Evolutionary conservation across 2,797 vertebrate species (phyloP), one percentile per base, ranked within the genome.

Genomic region (Xiphophorus birchmanni): DNA sequence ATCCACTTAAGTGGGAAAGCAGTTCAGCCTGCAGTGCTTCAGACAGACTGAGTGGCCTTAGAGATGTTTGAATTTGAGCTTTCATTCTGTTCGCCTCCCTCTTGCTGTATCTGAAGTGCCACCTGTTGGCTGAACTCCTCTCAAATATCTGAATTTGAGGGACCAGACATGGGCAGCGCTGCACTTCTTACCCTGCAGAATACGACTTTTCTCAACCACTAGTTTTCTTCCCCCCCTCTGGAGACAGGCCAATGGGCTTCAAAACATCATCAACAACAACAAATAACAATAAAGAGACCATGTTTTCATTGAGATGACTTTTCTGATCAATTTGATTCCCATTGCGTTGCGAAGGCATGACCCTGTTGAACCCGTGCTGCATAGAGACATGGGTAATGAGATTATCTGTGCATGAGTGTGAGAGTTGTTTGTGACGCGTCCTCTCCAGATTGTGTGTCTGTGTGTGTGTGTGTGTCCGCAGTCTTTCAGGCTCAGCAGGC

Each of bases 311-410:
- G 80, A 88, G 58, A 86, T 71, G 85, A 90, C 86, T 93, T 87
- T 72, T 84, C 78, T 74, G 78, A 76, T 90, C 48, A 35, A 86
- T 88, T 80, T 84, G 85, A 87, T 80, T 50, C 84, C 69, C 23
- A 4, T 54, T 79, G 75, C 79, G 18, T 76, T 11, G 77, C 58
- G 1, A 81, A 56, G 71, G 80, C 78, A 73, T 76, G 80, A 93
- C 90, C 93, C 87, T 54, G 75, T 63, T 94, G 93, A 94, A 92
- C 93, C 87, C 86, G n/a, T 76, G 18, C 90, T 81, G 87, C 91
- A 86, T 79, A 50, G 90, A 94, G 91, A 95, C 91, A 94, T 85
- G 91, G 88, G 87, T 95, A 94, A 95, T 94, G 87, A 92, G 93
- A 95, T 95, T 94, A 95, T 80, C 86, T 4, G 74, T 79, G 86